These are phyloP conservation scores for Carcina quercana DNA, from an alignment of 2,888 invertebrate species.

Conservation along the genomic window DNA sequence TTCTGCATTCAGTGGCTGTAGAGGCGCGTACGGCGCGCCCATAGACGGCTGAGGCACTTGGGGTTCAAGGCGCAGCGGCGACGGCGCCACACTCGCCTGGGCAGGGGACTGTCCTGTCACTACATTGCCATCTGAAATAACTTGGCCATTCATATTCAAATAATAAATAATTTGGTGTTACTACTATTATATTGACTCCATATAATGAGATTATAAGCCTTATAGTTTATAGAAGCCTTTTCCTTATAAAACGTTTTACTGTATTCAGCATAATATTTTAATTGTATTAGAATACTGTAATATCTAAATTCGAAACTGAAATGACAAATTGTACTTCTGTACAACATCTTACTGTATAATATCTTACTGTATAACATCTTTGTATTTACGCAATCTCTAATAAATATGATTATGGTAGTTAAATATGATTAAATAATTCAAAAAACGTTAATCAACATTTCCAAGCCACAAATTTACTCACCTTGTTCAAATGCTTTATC, in stretches of 20 bases:
- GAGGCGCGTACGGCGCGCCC: slow-evolving; percentile 57
- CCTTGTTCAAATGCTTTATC: slow-evolving; percentile 61
- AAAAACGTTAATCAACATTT: no score
- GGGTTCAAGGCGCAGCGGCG: slow-evolving; percentile 65
- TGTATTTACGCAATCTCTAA: no score
- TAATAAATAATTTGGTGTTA: not conserved
- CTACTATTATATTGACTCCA: not conserved
- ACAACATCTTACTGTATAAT: no score
- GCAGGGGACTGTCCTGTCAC: slow-evolving; percentile 75
- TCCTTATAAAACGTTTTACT: not conserved
- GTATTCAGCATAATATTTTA: not conserved
- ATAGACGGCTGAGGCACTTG: slow-evolving; percentile 68
- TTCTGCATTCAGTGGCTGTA: slow-evolving; percentile 13
- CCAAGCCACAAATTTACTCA: slow-evolving; percentile 17
- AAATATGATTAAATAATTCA: no score
- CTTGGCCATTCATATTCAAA: not conserved
- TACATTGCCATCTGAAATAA: slow-evolving; percentile 54
- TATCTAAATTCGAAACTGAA: slow-evolving; percentile 1
- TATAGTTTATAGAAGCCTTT: not conserved
- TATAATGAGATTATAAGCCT: not conserved
- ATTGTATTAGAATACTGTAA: not conserved
- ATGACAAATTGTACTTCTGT: no score
- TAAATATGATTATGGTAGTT: no score
- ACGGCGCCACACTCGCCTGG: slow-evolving; percentile 77
- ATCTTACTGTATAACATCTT: no score